Evolutionary conservation across 2,888 invertebrate species (phyloP), one percentile per base, ranked within the genome.

Genomic region (Labia minor): DNA sequence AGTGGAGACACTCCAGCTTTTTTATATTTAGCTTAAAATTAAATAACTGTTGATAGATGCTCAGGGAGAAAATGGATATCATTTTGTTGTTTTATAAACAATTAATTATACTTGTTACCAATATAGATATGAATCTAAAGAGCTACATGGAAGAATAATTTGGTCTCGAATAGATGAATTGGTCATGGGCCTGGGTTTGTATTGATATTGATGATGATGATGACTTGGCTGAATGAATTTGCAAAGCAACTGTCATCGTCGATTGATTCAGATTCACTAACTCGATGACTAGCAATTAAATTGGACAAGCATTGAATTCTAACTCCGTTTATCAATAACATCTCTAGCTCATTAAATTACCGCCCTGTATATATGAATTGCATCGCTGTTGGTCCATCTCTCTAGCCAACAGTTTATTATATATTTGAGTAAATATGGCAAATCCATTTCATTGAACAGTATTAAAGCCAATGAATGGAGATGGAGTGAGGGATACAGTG

Each of bases 141-240:
- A 26, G 26, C 4, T 6, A 26, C 26, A 26, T 26, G 26, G 8
- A 26, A 26, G 26, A 26, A 26, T 26, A 26, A 6, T 26, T 26
- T 8, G 26, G 26, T 26, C 8, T 3, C 26, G 4, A 26, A 26
- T 8, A 26, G 26, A 26, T 26, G 26, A 26, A 26, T 26, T 26
- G 26, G 26, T 26, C 26, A 26, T 26, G 26, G 26, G 26, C 26
- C 8, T 3, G 26, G 26, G 3, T 26, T 26, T 26, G 26, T 26
- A 26, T 26, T 26, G 26, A 26, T 26, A 8, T 6, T 26, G 8
- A 49, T 49, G 49, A 16, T 16, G 49, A 49, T 49, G 49, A 49
- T 49, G 49, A 49, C 49, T 49, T 49, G 49, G 49, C 49, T 49
- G 49, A 49, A 49, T 49, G 49, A 49, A 49, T 49, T 49, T 49